These are phyloP conservation scores for Clarias batrachus DNA, from an alignment of 2,113 vertebrate genomes.

Conservation along the genomic window DNA sequence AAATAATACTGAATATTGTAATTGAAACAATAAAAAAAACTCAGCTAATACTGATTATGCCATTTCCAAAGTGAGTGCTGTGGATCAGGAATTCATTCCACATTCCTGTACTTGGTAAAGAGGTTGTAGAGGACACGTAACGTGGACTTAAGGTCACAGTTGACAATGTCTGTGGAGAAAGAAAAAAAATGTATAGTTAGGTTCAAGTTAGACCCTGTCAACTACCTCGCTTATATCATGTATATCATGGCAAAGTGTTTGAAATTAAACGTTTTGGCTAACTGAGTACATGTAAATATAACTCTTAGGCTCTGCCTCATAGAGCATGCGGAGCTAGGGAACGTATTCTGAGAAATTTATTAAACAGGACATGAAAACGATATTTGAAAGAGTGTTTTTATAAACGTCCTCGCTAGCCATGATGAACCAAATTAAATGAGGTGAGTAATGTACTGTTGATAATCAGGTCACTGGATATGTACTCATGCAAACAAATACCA, in stretches of 20 bases:
- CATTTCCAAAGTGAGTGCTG: neutral
- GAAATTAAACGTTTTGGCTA: neutral
- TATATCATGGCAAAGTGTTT: neutral
- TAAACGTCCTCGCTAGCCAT: neutral
- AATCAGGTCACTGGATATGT: neutral
- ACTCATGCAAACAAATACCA: neutral
- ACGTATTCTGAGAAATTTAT: neutral
- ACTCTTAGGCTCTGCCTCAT: neutral
- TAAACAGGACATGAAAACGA: neutral
- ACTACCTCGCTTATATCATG: neutral
- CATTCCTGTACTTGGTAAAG: slow-evolving; percentile 85
- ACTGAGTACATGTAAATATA: neutral
- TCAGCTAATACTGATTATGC: slow-evolving; percentile 34
- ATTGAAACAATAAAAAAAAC: neutral
- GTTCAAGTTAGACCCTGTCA: neutral
- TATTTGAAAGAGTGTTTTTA: neutral
- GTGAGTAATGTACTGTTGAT: too few relatives aligned
- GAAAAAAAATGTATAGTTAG: slow-evolving; percentile 11
- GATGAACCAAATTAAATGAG: neutral
- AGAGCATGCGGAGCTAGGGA: neutral
- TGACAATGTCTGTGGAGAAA: slow-evolving; percentile 79
- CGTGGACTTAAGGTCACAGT: slow-evolving; percentile 87
- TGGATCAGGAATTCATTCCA: slow-evolving; percentile 64
- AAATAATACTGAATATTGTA: neutral
- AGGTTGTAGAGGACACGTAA: slow-evolving; percentile 86